These are phyloP conservation scores for Tanytarsus gracilentus DNA, from an alignment of 2,888 invertebrate genomes.

Conservation along the genomic window DNA sequence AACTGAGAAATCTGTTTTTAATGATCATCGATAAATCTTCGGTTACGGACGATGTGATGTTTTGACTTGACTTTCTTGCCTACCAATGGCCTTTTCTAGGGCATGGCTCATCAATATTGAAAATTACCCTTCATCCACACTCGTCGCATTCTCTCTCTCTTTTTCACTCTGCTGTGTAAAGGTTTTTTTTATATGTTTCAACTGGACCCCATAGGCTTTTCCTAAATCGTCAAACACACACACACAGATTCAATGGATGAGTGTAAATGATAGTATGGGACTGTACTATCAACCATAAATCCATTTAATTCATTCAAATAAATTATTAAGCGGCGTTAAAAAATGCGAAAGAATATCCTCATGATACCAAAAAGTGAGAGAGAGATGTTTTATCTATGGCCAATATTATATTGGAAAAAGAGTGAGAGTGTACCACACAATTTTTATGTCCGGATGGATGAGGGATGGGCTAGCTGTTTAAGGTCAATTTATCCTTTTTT, in stretches of 20 bases:
- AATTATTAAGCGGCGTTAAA: slow-evolving; percentile 24
- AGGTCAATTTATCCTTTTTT: slow-evolving; percentile 26
- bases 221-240: not conserved
- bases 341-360: no score
- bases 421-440: slow-evolving; percentile 17
- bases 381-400: slow-evolving; percentile 9
- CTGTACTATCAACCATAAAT: slow-evolving; percentile 24
- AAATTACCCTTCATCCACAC: slow-evolving; percentile 28
- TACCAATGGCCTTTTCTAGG: not conserved
- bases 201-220: not conserved
- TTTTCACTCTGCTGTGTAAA: slow-evolving; percentile 1
- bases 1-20: slow-evolving; percentile 28
- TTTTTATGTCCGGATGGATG: slow-evolving; percentile 3
- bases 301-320: slow-evolving; percentile 28
- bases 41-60: slow-evolving; percentile 17
- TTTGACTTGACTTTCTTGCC: slow-evolving; percentile 15
- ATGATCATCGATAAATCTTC: slow-evolving; percentile 27
- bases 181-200: slow-evolving; percentile 13
- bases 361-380: not conserved
- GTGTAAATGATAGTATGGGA: slow-evolving; percentile 6
- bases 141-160: not conserved
- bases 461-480: not conserved
- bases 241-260: not conserved
- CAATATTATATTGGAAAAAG: no score
- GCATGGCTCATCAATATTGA: slow-evolving; percentile 27